Percentiles rank a stretch among this genome's conserved stretches.
Evolutionary conservation across 2,797 vertebrate genomes (phyloP).

Genomic region (Enteromius viviparus): DNA sequence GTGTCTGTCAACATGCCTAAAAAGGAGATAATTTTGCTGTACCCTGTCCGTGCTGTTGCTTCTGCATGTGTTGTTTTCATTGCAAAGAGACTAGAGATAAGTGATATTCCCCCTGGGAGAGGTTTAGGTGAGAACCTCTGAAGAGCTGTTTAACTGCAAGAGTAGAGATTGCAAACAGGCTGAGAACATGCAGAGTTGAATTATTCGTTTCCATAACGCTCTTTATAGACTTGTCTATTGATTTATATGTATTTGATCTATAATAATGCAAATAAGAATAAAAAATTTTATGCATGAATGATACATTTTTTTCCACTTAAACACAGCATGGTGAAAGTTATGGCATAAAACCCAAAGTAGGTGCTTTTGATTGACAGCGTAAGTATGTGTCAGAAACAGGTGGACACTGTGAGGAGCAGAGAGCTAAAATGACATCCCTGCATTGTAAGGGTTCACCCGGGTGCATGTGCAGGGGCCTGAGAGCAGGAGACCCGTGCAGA

Average conservation of each 20-base stretch:
- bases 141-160: background rate
- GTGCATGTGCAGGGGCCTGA: slow-evolving; percentile 76
- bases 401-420: slow-evolving; percentile 75
- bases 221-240: background rate
- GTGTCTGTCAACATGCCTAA: slow-evolving; percentile 22
- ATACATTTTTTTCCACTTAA: too few species aligned
- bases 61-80: slow-evolving; percentile 13
- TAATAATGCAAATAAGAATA: background rate
- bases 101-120: slow-evolving; percentile 1
- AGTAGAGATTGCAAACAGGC: background rate
- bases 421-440: slow-evolving; percentile 81
- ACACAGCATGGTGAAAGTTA: background rate
- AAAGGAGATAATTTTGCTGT: background rate
- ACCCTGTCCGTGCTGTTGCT: background rate
- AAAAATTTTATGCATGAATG: background rate
- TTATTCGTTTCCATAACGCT: background rate
- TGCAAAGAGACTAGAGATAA: slow-evolving; percentile 3
- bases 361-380: slow-evolving; percentile 53
- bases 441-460: slow-evolving; percentile 78
- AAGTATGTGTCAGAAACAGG: slow-evolving; percentile 77
- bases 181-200: background rate
- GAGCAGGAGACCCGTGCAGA: slow-evolving; percentile 64
- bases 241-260: background rate
- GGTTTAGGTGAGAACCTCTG: slow-evolving; percentile 2
- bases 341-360: slow-evolving; percentile 10